Evolutionary conservation across 2,888 invertebrate genomes (phyloP).

Genomic region (Sceliomorpha sp.): DNA sequence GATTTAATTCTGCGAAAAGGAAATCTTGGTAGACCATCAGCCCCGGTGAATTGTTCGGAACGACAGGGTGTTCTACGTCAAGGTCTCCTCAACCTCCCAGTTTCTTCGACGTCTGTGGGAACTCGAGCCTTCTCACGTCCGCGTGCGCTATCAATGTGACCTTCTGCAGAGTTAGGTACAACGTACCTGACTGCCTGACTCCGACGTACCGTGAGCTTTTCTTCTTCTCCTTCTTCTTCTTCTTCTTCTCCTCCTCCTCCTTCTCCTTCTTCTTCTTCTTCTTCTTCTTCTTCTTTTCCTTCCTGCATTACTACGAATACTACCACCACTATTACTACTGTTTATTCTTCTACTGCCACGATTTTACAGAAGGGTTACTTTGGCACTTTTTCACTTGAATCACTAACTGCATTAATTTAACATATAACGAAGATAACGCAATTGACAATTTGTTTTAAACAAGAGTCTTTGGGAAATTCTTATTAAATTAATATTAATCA

Average conservation of each 20-base stretch:
- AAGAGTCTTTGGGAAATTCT: too few relatives aligned
- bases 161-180: constrained; percentile 34
- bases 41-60: constrained; percentile 11
- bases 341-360: too few relatives aligned
- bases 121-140: constrained; percentile 74
- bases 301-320: too few relatives aligned
- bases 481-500: too few relatives aligned
- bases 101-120: constrained; percentile 73
- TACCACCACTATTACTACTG: too few relatives aligned
- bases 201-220: constrained; percentile 2
- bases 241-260: constrained; percentile 4
- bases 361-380: too few relatives aligned
- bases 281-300: too few relatives aligned
- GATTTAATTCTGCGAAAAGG: constrained; percentile 13
- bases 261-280: constrained; percentile 19
- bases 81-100: constrained; percentile 62
- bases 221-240: constrained; percentile 20
- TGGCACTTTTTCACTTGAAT: too few relatives aligned
- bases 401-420: too few relatives aligned
- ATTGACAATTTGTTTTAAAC: too few relatives aligned
- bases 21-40: constrained; percentile 32
- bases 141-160: constrained; percentile 52
- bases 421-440: too few relatives aligned
- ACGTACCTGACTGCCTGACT: constrained; percentile 26
- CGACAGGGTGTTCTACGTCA: constrained; percentile 57